Percentiles rank a stretch among this genome's conserved stretches.
These are phyloP conservation scores for Catharus fuscescens DNA, from an alignment of 2,113 vertebrate species.

Conservation along the genomic window DNA sequence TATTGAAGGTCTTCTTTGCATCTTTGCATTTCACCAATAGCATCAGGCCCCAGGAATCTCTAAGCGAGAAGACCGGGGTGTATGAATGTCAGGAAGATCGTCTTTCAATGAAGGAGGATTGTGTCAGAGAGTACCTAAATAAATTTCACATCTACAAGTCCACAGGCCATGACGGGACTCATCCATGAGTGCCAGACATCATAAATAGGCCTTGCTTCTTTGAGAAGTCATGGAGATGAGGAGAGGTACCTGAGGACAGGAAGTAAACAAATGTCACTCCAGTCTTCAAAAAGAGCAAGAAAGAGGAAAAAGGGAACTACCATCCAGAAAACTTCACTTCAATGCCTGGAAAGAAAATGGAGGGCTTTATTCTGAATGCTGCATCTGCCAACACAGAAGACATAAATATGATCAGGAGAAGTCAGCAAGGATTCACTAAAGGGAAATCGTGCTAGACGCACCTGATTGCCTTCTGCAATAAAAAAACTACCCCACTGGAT, in stretches of 20 bases:
- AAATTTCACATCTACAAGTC: not conserved
- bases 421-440: not conserved
- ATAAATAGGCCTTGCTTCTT: not conserved
- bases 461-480: not conserved
- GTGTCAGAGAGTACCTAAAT: not conserved
- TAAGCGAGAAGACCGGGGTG: not conserved
- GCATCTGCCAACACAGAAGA: not conserved
- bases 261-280: not conserved
- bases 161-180: accelerated
- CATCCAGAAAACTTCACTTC: not conserved
- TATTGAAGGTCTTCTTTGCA: not conserved
- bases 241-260: not conserved
- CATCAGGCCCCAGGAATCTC: not conserved
- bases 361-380: not conserved
- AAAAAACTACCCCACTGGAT: not conserved
- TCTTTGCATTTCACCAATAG: not conserved
- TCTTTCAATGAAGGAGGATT: not conserved
- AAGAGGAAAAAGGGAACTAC: not conserved
- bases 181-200: not conserved
- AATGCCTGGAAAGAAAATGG: not conserved
- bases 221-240: not conserved
- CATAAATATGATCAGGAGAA: not conserved
- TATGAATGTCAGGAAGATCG: not conserved
- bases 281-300: not conserved
- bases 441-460: not conserved